Percentiles rank a stretch among this genome's conserved stretches.
These are phyloP conservation scores for Pardalotus punctatus DNA, from an alignment of 2,113 vertebrate genomes.

Conservation along the genomic window DNA sequence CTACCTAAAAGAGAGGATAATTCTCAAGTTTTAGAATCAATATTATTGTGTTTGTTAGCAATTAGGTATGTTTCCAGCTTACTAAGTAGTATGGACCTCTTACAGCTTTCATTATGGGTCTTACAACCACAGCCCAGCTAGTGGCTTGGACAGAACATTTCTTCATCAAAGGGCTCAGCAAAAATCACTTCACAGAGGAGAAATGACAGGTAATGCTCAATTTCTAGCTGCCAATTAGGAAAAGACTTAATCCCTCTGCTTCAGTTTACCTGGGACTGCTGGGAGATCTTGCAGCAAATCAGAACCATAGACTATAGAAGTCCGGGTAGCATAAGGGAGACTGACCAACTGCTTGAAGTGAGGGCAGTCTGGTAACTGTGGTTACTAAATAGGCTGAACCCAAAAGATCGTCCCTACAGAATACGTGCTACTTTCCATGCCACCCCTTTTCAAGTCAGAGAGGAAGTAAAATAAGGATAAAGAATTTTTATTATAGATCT, in stretches of 20 bases:
- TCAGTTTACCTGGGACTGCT: not conserved
- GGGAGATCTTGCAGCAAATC: not conserved
- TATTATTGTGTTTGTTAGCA: not conserved
- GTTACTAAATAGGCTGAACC: not conserved
- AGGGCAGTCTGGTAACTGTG: not conserved
- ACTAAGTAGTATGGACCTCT: not conserved
- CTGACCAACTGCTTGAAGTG: not conserved
- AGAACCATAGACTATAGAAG: not conserved
- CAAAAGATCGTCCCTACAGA: not conserved
- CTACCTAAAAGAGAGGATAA: not conserved
- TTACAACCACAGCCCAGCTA: not conserved
- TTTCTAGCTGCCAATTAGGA: not conserved
- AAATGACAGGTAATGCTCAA: not conserved
- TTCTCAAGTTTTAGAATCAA: not conserved
- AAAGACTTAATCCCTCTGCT: not conserved
- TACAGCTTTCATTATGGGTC: not conserved
- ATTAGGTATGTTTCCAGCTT: not conserved
- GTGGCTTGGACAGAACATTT: not conserved
- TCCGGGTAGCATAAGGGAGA: not conserved
- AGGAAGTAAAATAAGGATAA: not conserved
- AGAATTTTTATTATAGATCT: constrained; percentile 6
- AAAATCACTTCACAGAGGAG: not conserved
- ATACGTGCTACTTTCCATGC: not conserved
- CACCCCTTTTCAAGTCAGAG: not conserved
- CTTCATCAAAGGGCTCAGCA: not conserved